Percentiles rank a stretch among this genome's conserved stretches.
Evolutionary conservation across 2,888 invertebrate genomes (phyloP).

Genomic region (Chelonus formosanus): DNA sequence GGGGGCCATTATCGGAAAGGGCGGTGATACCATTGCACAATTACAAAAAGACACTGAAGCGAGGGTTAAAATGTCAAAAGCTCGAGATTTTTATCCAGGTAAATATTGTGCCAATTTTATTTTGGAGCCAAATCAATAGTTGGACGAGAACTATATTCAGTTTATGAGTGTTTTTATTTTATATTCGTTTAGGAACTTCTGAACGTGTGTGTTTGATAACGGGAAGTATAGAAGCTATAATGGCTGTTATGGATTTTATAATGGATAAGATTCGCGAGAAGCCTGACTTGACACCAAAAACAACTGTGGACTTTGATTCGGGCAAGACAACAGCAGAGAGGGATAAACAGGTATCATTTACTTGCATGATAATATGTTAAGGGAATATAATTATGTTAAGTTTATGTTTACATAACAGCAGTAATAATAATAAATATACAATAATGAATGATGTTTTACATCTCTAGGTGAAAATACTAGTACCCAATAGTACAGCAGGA

Average conservation of each 20-base stretch:
- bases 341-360: conserved; percentile 78
- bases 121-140: too few relatives aligned
- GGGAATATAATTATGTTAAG: not conserved
- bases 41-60: conserved; percentile 98
- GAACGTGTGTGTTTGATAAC: conserved; percentile 94
- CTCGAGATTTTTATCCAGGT: conserved; percentile 99
- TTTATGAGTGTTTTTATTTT: conserved; percentile 4
- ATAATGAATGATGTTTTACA: too few relatives aligned
- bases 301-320: conserved; percentile 79
- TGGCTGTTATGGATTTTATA: conserved; percentile 91
- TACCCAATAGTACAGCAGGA: conserved; percentile 95
- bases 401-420: not conserved
- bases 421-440: conserved; percentile 15
- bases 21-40: conserved; percentile 98
- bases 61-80: conserved; percentile 99
- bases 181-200: conserved; percentile 77
- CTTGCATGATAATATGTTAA: not conserved
- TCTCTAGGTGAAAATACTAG: conserved; percentile 85
- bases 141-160: too few relatives aligned
- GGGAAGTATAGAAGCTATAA: conserved; percentile 88
- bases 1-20: conserved; percentile 99
- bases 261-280: conserved; percentile 96
- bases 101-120: conserved; percentile 44
- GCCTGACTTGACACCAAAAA: conserved; percentile 82
- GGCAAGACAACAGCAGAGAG: conserved; percentile 84